Percentiles rank a stretch among this genome's conserved stretches.
phyloP scores from a whole-genome alignment of 92 coral and sea anemone genomes.

The Hydrozoanthus gracilis region DNA sequence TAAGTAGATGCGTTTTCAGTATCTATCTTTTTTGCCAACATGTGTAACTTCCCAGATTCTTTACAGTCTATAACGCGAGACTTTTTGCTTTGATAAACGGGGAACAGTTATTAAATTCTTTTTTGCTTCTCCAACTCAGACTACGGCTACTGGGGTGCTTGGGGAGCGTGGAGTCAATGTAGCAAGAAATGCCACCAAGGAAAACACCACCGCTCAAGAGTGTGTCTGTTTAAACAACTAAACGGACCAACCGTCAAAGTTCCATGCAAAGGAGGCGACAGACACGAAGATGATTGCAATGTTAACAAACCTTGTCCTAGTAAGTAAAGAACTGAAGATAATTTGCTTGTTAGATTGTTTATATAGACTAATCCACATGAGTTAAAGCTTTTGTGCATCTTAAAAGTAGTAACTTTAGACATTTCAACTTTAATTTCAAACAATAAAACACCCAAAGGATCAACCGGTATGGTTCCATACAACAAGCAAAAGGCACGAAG shows the following conservation, averaged over 20 bases:
- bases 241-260: neutral
- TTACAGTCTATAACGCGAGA: neutral
- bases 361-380: slow-evolving; percentile 21
- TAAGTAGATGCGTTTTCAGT: too few relatives aligned
- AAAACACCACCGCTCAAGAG: slow-evolving; percentile 11
- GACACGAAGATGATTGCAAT: neutral
- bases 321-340: neutral
- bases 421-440: too few relatives aligned
- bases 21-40: too few relatives aligned
- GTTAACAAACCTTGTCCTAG: slow-evolving; percentile 17
- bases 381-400: slow-evolving; percentile 25
- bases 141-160: slow-evolving; percentile 37
- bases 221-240: neutral
- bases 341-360: slow-evolving; percentile 18
- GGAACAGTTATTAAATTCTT: neutral
- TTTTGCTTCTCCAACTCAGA: neutral
- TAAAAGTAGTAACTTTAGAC: too few relatives aligned
- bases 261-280: slow-evolving; percentile 2
- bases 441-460: neutral
- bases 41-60: neutral
- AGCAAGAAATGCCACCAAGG: slow-evolving; percentile 40
- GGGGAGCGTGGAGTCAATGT: slow-evolving; percentile 46
- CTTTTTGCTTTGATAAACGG: neutral
- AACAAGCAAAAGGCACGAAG: too few relatives aligned
- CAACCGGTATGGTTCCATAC: neutral